A percentile compares a stretch with the other conserved stretches of the same genome.
Conservation (phyloP, 2,113 vertebrate genomes). For the Delphinapterus leucas region DNA sequence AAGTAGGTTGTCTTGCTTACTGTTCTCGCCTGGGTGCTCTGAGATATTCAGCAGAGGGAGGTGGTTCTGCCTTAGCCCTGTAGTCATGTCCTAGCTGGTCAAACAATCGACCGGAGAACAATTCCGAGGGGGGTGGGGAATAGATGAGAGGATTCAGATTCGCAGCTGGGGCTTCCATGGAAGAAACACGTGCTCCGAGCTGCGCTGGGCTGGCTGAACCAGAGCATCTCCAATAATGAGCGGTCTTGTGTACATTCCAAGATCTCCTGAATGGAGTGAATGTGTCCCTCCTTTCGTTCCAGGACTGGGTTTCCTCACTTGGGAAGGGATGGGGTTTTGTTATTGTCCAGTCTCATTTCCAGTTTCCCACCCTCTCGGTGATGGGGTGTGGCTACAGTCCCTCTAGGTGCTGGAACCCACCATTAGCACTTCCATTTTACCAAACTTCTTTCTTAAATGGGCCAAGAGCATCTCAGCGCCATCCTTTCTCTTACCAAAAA, state of each 20-base stretch:
- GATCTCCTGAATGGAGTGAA: not conserved
- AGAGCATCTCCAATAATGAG: not conserved
- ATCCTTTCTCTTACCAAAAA: not conserved
- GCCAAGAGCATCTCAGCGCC: not conserved
- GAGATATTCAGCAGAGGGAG: not conserved
- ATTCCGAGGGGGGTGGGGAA: not conserved
- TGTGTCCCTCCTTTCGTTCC: not conserved
- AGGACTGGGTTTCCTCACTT: not conserved
- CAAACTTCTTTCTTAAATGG: not conserved
- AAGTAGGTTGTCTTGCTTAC: not conserved
- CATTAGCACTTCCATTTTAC: not conserved
- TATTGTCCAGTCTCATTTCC: not conserved
- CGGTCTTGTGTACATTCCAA: not conserved
- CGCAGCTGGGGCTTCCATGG: not conserved
- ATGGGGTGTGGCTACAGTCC: not conserved
- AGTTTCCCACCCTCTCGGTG: not conserved
- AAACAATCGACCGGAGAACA: not conserved
- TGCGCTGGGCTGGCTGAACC: accelerated
- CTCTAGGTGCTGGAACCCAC: too few relatives aligned
- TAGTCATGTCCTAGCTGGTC: not conserved
- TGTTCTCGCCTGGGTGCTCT: not conserved
- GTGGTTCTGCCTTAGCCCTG: not conserved
- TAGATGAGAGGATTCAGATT: not conserved
- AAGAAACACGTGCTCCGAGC: not conserved
- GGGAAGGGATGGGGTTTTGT: not conserved